phyloP scores from a whole-genome alignment of 2,888 invertebrate species.

The Emesis furor region DNA sequence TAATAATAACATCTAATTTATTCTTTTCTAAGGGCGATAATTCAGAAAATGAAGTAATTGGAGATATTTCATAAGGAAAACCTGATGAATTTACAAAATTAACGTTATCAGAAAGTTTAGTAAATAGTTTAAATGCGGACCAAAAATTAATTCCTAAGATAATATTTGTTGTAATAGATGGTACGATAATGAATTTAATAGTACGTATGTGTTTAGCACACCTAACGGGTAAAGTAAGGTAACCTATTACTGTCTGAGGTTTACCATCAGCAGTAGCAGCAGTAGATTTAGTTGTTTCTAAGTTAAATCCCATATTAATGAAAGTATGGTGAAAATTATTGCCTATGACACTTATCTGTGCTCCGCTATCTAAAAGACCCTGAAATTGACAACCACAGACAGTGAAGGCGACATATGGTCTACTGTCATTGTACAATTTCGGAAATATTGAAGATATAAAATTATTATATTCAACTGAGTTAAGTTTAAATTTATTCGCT shows the following conservation, averaged over 20 bases:
- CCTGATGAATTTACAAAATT: not conserved
- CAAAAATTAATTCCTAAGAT: conserved; percentile 45
- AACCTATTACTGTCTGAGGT: conserved; percentile 29
- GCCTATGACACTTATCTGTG: not conserved
- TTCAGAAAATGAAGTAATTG: not conserved
- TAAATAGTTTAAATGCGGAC: conserved; percentile 30
- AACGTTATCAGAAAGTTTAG: not conserved
- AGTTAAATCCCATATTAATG: not conserved
- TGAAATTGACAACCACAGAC: not conserved
- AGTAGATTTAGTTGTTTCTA: not conserved
- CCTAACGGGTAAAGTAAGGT: conserved; percentile 39
- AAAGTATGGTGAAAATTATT: not conserved
- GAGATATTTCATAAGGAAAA: not conserved
- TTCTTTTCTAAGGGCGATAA: not conserved
- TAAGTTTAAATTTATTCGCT: too few relatives aligned
- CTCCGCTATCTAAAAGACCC: not conserved
- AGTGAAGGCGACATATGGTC: conserved; percentile 4
- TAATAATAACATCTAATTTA: not conserved
- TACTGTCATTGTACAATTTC: not conserved
- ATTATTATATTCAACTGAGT: too few relatives aligned
- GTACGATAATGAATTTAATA: conserved; percentile 30
- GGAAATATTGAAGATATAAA: too few relatives aligned
- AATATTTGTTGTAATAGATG: conserved; percentile 16
- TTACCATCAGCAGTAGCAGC: conserved; percentile 30
- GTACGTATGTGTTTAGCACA: conserved; percentile 16